Percentiles rank a stretch among this genome's conserved stretches.
phyloP scores from a whole-genome alignment of 2,113 vertebrate genomes.

The Dasyornis broadbenti region DNA sequence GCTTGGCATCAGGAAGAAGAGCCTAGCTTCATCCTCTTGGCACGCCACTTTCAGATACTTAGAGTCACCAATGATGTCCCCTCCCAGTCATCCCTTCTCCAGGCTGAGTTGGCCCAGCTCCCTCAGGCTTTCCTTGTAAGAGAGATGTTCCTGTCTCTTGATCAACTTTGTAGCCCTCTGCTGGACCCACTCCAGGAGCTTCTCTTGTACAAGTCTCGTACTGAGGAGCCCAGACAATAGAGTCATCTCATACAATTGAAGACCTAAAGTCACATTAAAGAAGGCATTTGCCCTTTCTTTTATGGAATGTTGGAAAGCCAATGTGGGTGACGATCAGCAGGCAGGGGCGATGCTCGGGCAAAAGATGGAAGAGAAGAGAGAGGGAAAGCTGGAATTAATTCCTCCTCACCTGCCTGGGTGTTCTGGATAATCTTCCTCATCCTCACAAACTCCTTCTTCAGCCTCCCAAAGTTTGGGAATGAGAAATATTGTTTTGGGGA shows the following conservation, averaged over 20 bases:
- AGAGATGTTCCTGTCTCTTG: background rate
- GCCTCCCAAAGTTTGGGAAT: background rate
- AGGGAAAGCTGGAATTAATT: background rate
- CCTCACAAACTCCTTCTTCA: background rate
- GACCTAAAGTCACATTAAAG: background rate
- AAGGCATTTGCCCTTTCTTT: background rate
- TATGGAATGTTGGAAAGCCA: background rate
- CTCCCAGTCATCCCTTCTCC: background rate
- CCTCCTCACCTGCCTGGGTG: background rate
- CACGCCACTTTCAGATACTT: background rate
- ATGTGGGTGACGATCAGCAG: rapidly evolving
- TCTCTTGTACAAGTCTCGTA: no score
- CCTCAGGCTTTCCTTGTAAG: background rate
- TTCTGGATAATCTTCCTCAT: background rate
- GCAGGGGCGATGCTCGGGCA: background rate
- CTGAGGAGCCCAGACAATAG: background rate
- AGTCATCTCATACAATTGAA: background rate
- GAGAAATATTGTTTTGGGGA: background rate
- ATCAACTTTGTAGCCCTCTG: rapidly evolving
- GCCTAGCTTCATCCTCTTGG: background rate
- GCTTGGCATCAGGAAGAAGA: background rate
- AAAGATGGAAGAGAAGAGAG: background rate
- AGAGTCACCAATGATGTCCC: background rate
- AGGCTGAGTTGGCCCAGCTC: background rate
- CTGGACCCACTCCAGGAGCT: background rate